These are phyloP conservation scores for Emmelina monodactyla DNA, from an alignment of 2,888 invertebrate genomes.

Conservation along the genomic window DNA sequence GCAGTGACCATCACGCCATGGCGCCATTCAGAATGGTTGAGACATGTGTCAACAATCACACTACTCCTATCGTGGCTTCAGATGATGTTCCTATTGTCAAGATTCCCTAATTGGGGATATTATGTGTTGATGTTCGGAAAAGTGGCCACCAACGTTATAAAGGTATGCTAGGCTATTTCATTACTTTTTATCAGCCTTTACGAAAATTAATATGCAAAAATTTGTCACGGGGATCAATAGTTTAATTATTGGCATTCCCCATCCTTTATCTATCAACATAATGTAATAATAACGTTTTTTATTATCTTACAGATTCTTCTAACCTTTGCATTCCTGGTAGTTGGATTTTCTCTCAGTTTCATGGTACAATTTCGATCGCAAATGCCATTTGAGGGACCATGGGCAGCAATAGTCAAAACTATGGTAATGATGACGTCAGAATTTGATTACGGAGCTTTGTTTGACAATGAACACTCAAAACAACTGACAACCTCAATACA, in stretches of 20 bases:
- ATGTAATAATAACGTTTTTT: no score
- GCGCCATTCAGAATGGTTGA: slow-evolving; percentile 38
- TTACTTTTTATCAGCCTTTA: not conserved
- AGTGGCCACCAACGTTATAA: slow-evolving; percentile 62
- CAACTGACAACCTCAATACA: slow-evolving; percentile 42
- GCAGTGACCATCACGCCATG: slow-evolving; percentile 27
- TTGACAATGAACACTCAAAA: slow-evolving; percentile 45
- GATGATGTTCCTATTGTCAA: slow-evolving; percentile 63
- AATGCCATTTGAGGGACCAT: slow-evolving; percentile 57
- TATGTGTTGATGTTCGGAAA: slow-evolving; percentile 70
- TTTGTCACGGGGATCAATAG: no score
- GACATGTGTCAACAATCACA: slow-evolving; percentile 59
- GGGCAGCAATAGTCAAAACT: slow-evolving; percentile 62
- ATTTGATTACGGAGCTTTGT: slow-evolving; percentile 60
- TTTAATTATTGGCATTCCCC: not conserved
- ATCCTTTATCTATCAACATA: not conserved
- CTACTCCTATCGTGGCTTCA: slow-evolving; percentile 64
- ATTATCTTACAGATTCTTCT: slow-evolving; percentile 49
- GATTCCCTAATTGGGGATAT: slow-evolving; percentile 66
- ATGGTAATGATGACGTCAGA: slow-evolving; percentile 70
- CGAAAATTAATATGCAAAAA: no score
- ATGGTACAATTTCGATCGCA: slow-evolving; percentile 62
- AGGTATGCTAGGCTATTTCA: slow-evolving; percentile 33
- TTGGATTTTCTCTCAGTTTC: slow-evolving; percentile 65
- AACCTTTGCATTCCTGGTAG: slow-evolving; percentile 53